phyloP scores from a whole-genome alignment of 2,888 invertebrate species.

The Sisyra nigra region DNA sequence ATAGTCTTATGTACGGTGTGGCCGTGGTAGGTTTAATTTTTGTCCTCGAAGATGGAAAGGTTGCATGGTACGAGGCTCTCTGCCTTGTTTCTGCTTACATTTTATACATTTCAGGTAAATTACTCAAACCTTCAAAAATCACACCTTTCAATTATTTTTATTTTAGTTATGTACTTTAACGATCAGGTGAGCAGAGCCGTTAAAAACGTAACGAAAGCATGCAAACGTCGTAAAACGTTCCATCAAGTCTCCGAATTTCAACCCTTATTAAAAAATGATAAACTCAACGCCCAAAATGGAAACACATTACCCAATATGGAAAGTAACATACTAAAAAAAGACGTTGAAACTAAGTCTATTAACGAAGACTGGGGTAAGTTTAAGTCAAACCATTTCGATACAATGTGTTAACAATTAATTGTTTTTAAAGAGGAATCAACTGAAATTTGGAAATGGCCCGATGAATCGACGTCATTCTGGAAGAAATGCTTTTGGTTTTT shows the following conservation, averaged over 20 bases:
- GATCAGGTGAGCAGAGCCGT: conserved; percentile 35
- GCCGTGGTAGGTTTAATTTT: conserved; percentile 53
- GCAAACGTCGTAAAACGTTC: conserved; percentile 33
- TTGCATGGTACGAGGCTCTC: conserved; percentile 63
- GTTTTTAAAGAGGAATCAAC: conserved; percentile 24
- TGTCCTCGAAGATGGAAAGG: conserved; percentile 49
- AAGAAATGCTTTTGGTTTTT: conserved; percentile 39
- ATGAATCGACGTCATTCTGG: conserved; percentile 24
- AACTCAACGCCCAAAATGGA: conserved; percentile 6
- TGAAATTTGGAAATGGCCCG: conserved; percentile 41
- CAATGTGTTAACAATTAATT: conserved; percentile 4
- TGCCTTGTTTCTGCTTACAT: conserved; percentile 51
- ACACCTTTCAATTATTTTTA: neutral
- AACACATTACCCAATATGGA: neutral
- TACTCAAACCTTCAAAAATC: conserved; percentile 13
- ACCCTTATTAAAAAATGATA: conserved; percentile 21
- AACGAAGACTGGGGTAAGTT: too few relatives aligned
- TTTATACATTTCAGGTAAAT: conserved; percentile 51
- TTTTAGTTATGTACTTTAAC: conserved; percentile 55
- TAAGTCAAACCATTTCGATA: too few relatives aligned
- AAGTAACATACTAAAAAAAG: conserved; percentile 1
- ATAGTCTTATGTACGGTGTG: conserved; percentile 54
- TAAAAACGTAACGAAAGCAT: conserved; percentile 30
- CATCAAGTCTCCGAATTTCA: conserved; percentile 35
- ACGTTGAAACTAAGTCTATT: conserved; percentile 5